Evolutionary conservation across 2,888 invertebrate species (phyloP).

Genomic region (Sinodicranocentrus sp.): DNA sequence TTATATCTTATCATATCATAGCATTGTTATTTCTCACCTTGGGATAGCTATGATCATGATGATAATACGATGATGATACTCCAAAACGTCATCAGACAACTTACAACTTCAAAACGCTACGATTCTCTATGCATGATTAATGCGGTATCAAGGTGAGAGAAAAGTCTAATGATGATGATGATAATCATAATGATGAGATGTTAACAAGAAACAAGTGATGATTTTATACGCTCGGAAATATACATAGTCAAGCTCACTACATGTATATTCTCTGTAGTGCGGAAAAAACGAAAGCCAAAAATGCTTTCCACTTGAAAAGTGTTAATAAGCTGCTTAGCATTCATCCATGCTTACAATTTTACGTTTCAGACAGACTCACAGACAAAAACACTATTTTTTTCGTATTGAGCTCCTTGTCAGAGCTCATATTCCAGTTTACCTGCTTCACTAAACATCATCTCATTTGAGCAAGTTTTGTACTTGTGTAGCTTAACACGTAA

Average conservation of each 20-base stretch:
- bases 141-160: slow-evolving; percentile 62
- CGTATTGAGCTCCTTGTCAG: not conserved
- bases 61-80: slow-evolving; percentile 50
- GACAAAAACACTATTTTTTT: not conserved
- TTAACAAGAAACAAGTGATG: slow-evolving; percentile 56
- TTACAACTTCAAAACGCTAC: slow-evolving; percentile 6
- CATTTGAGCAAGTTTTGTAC: slow-evolving; percentile 32
- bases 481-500: slow-evolving; percentile 7
- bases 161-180: slow-evolving; percentile 57
- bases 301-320: slow-evolving; percentile 51
- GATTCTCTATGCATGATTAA: slow-evolving; percentile 50
- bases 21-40: slow-evolving; percentile 47
- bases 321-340: slow-evolving; percentile 66
- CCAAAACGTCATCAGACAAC: slow-evolving; percentile 11
- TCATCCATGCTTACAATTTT: slow-evolving; percentile 32
- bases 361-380: not conserved
- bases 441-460: slow-evolving; percentile 47
- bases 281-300: slow-evolving; percentile 10
- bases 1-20: not conserved
- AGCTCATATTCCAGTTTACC: slow-evolving; percentile 48
- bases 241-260: not conserved
- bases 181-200: slow-evolving; percentile 59
- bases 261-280: not conserved
- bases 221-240: not conserved
- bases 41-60: slow-evolving; percentile 10